Base-by-base conservation (phyloP, 2,888 invertebrate genomes). In the Chromoteleia sp. region DNA sequence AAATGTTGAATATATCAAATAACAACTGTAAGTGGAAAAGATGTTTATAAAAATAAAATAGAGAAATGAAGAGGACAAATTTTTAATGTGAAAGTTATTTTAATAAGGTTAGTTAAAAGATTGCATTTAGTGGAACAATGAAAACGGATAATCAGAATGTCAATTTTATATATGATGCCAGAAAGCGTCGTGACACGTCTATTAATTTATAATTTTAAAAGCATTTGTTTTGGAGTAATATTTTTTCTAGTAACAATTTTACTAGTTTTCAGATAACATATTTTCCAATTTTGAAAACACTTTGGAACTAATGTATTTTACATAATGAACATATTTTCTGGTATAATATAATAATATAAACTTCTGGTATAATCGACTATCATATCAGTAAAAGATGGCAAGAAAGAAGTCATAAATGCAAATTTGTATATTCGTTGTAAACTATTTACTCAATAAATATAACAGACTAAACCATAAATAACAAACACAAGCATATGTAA, bases 371-470 rank as follows among this genome's bases (percentile, higher is more conserved):
- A 61, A 61, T 45, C 12, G 10, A 25, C 15, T 3, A 30, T 17
- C 43, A 45, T 61, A 61, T 61, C 45, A 61, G 15, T 33, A 65
- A 50, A 15, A 21, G 0, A 33, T 52, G 39, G 25, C 36, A 54
- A 54, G 41, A 41, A 54, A 54, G 12, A 41, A 48, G 14, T 41
- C 10, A 7, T 41, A 19, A n/a, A 56, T 8, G 36, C 10, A 45
- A 67, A 52, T 52, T 30, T 25, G 14, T 56, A 68, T 68, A 68
- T 30, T 29, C 43, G 12, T 33, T 56, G 56, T 68, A 56, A 39
- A 43, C 33, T 70, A 58, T 70, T 56, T 70, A 70, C 14, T 70
- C 58, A 71, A 59, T 71, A 59, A 71, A 71, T 71, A 71, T 50
- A 50, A 71, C 50, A 59, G 8, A 19, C 43, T 58, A 50, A 54